Evolutionary conservation across 1,140 invertebrate species (phyloP), one percentile per base, ranked within the genome.

Genomic region (Oncopodura yosiiana): DNA sequence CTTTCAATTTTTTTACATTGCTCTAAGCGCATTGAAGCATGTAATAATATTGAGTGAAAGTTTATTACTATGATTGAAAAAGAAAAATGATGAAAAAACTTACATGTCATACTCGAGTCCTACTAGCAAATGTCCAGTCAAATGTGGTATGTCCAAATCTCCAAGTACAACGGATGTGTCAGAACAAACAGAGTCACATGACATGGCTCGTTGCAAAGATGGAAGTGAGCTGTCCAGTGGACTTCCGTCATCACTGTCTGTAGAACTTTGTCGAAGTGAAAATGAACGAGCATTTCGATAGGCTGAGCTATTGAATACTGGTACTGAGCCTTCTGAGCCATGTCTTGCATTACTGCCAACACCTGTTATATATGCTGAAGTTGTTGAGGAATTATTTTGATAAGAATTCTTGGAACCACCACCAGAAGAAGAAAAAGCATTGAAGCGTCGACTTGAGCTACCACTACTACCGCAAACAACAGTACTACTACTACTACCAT

Each of bases 171-270:
- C 78, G 6, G 83, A 86, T 0, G 84, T 86, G 58, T 88, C 85
- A 4, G 85, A 88, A 57, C 80, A 84, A 5, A 88, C 82, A 37
- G 84, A 87, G 56, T 88, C 85, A 67, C 84, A 88, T 36, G 84
- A 86, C 54, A 85, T 75, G 1, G 83, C 85, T 43, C 83, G 71
- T 53, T 83, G 74, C 24, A 82, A 67, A 23, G 63, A 67, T 1
- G 70, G 67, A 12, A 57, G 34, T 1, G 49, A 19, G 12, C 42
- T 26, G 3, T 65, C 66, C 27, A 74, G 72, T 2, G 67, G 66
- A 45, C 62, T 64, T 4, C 19, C 19, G 3, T 60, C 34, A 23
- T 64, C 62, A 29, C 62, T 64, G 38, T 64, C 60, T 18, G 50
- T 53, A 9, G 59, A 62, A 11, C 53, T 41, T 56, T 64, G 62